Conservation (phyloP, 92 coral and sea anemone species). For the Zoanthus gigantus region DNA sequence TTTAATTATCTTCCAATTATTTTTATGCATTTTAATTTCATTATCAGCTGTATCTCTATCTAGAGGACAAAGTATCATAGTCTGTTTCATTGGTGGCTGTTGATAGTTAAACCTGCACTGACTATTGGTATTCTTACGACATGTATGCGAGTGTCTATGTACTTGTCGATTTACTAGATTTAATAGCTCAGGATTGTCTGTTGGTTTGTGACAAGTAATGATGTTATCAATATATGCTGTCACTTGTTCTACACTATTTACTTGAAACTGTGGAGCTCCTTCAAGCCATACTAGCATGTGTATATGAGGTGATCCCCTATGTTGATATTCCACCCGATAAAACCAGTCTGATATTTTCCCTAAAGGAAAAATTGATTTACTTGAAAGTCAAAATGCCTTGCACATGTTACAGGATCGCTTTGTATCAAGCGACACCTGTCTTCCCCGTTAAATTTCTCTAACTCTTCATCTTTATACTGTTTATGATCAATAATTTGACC, state of each 20-base stretch:
- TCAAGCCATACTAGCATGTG: background rate
- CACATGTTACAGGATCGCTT: background rate
- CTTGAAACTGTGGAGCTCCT: slow-evolving; percentile 6
- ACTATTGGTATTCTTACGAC: slow-evolving; percentile 7
- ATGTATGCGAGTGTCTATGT: slow-evolving; percentile 4
- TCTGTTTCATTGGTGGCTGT: background rate
- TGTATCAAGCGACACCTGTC: slow-evolving; percentile 1
- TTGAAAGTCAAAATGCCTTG: slow-evolving; percentile 1
- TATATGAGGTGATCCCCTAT: too few relatives aligned
- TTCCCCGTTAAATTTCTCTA: slow-evolving; percentile 3
- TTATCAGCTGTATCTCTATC: slow-evolving; percentile 1
- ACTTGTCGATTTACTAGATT: slow-evolving; percentile 6
- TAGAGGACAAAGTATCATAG: slow-evolving; percentile 4
- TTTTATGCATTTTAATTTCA: slow-evolving; percentile 1
- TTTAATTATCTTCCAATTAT: slow-evolving; percentile 4
- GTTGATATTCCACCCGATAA: background rate
- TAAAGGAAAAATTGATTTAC: background rate
- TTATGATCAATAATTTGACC: slow-evolving; percentile 5
- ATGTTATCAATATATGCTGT: slow-evolving; percentile 2
- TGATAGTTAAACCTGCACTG: background rate
- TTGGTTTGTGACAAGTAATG: slow-evolving; percentile 4
- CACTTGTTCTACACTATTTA: slow-evolving; percentile 6
- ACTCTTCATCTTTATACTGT: background rate
- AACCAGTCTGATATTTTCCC: slow-evolving; percentile 3
- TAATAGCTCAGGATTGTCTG: background rate